Conservation (phyloP, 2,888 invertebrate species). For the Oligia latruncula region DNA sequence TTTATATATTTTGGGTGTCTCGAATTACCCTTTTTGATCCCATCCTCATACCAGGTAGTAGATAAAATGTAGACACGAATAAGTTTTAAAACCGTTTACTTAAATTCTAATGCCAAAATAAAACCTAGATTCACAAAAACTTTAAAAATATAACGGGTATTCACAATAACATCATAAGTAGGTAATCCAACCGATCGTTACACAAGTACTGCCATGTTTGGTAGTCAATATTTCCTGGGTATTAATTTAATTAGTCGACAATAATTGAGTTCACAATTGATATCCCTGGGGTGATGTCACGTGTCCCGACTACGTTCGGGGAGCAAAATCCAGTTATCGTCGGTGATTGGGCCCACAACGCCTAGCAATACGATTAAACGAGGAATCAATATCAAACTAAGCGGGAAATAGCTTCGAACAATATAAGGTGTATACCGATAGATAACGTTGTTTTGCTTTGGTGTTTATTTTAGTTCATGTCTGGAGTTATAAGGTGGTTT, state of each 20-base stretch:
- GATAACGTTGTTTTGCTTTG: conserved; percentile 60
- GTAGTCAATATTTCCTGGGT: conserved; percentile 61
- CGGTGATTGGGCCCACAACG: conserved; percentile 85
- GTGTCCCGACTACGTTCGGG: conserved; percentile 75
- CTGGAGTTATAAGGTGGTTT: background rate
- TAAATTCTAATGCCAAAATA: background rate
- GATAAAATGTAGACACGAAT: background rate
- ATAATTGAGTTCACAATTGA: conserved; percentile 77
- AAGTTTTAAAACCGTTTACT: too few relatives aligned
- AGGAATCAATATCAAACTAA: conserved; percentile 78
- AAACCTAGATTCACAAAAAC: background rate
- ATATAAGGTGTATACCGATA: conserved; percentile 66
- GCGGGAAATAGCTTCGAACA: conserved; percentile 69
- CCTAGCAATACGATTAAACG: conserved; percentile 82
- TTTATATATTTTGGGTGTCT: background rate
- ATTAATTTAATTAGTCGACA: conserved; percentile 76
- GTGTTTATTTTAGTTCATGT: conserved; percentile 19
- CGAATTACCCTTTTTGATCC: background rate
- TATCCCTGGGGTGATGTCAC: conserved; percentile 77
- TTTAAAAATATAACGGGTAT: background rate
- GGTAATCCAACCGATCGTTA: conserved; percentile 9
- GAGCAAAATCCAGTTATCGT: conserved; percentile 83
- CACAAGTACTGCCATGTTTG: conserved; percentile 42
- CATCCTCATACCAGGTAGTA: background rate
- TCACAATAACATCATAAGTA: conserved; percentile 18